phyloP scores from a whole-genome alignment of 1,140 invertebrate genomes.

The Pectinophora gossypiella region DNA sequence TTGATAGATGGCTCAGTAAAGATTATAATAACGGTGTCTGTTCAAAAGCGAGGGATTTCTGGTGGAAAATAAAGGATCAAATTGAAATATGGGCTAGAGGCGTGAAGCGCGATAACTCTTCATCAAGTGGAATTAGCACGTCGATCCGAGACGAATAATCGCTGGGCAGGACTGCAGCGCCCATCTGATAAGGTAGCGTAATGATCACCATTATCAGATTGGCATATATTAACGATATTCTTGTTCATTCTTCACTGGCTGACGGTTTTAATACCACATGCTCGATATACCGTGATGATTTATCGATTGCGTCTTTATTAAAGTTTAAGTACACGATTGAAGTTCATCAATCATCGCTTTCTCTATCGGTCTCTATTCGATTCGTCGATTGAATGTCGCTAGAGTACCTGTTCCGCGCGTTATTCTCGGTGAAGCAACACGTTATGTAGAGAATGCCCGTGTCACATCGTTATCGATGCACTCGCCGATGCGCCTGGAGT shows the following conservation, averaged over 20 bases:
- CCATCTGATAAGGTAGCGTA: constrained; percentile 3
- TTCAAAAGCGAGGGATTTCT: constrained; percentile 7
- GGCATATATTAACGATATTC: constrained; percentile 2
- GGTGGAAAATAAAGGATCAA: constrained; percentile 13
- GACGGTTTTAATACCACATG: not conserved
- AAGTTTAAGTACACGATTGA: constrained; percentile 21
- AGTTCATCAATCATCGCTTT: constrained; percentile 24
- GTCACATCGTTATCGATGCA: constrained; percentile 35
- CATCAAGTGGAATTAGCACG: constrained; percentile 15
- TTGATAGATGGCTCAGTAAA: constrained; percentile 15
- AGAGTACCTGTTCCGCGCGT: constrained; percentile 2
- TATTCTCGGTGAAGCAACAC: constrained; percentile 1
- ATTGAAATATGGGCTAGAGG: constrained; percentile 15
- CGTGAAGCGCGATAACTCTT: constrained; percentile 11
- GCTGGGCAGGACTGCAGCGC: not conserved
- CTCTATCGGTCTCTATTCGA: constrained; percentile 7
- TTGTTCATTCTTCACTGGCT: not conserved
- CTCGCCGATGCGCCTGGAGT: constrained; percentile 29
- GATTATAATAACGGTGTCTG: constrained; percentile 17
- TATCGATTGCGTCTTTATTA: constrained; percentile 24
- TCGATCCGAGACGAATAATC: constrained; percentile 6
- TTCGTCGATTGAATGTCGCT: constrained; percentile 5
- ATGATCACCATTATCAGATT: constrained; percentile 13
- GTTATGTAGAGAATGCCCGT: constrained; percentile 13
- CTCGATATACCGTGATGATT: constrained; percentile 16